A percentile compares a stretch with the other conserved stretches of the same genome.
Evolutionary conservation across 2,113 vertebrate species (phyloP).

Genomic region (Colinus virginianus): DNA sequence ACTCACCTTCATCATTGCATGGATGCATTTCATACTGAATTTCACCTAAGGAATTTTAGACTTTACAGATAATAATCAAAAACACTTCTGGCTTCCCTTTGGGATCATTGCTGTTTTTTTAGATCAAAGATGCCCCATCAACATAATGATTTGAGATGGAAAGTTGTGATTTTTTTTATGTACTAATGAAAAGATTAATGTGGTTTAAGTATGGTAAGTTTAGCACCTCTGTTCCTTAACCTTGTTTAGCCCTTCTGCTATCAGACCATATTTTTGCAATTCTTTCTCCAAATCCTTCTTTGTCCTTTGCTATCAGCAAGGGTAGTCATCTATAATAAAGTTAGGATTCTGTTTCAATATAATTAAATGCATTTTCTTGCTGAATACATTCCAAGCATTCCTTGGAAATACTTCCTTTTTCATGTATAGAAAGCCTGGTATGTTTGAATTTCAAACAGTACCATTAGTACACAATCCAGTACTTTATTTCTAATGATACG

Average conservation of each 20-base stretch:
- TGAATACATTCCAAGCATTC: constrained; percentile 79
- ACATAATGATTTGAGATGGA: constrained; percentile 58
- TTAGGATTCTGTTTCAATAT: constrained; percentile 80
- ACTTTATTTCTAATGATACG: constrained; percentile 59
- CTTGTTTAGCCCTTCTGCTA: constrained; percentile 19
- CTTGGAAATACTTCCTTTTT: constrained; percentile 71
- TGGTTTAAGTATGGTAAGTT: constrained; percentile 32
- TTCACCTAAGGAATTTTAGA: constrained; percentile 85
- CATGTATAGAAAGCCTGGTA: constrained; percentile 61
- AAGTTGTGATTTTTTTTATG: constrained; percentile 46
- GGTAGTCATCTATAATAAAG: constrained; percentile 62
- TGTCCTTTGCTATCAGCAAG: constrained; percentile 35
- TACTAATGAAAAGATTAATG: constrained; percentile 65
- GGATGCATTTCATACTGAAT: constrained; percentile 85
- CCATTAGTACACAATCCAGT: constrained; percentile 49
- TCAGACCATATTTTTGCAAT: constrained; percentile 60
- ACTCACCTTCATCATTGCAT: constrained; percentile 79
- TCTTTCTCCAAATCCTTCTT: constrained; percentile 40
- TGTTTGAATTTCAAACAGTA: constrained; percentile 77
- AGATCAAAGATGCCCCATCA: constrained; percentile 78
- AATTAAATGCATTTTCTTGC: constrained; percentile 75
- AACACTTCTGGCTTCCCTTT: constrained; percentile 79
- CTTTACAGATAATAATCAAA: constrained; percentile 86
- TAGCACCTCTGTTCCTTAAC: constrained; percentile 46
- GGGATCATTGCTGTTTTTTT: constrained; percentile 78